A percentile compares a stretch with the other conserved stretches of the same genome.
These are phyloP conservation scores for Patella caerulea DNA, from an alignment of 2,888 invertebrate genomes.

Conservation along the genomic window DNA sequence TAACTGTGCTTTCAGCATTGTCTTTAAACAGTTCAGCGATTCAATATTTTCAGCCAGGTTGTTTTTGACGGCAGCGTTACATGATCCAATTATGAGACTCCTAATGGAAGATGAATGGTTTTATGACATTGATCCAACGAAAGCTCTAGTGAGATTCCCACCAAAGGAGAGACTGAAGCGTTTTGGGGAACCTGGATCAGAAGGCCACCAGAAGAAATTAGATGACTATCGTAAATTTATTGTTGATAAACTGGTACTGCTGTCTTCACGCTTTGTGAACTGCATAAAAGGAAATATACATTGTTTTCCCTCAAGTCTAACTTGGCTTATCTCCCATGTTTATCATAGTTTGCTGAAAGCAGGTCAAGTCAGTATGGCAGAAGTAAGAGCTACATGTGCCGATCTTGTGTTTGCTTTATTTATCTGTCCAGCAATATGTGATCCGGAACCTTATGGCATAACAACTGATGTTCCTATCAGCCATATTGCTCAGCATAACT, in stretches of 20 bases:
- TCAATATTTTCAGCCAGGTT: conserved; percentile 91
- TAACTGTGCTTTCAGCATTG: conserved; percentile 88
- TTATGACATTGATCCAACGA: conserved; percentile 92
- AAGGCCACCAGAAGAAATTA: conserved; percentile 82
- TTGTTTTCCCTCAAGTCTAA: conserved; percentile 88
- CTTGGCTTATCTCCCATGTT: conserved; percentile 92
- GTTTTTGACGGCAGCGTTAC: conserved; percentile 92
- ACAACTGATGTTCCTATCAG: conserved; percentile 90
- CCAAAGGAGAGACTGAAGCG: conserved; percentile 77
- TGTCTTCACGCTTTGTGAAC: conserved; percentile 85
- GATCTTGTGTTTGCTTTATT: conserved; percentile 94
- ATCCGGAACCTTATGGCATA: conserved; percentile 95
- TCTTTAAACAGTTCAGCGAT: conserved; percentile 91
- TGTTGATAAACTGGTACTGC: conserved; percentile 82
- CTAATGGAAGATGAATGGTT: conserved; percentile 92
- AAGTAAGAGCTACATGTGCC: conserved; percentile 82
- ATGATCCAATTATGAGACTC: conserved; percentile 90
- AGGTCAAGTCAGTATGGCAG: conserved; percentile 60
- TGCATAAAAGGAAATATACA: conserved; percentile 88
- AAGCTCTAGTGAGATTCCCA: conserved; percentile 79
- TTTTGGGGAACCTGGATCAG: conserved; percentile 84
- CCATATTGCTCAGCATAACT: conserved; percentile 88
- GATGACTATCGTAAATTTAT: conserved; percentile 83
- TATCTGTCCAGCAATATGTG: conserved; percentile 95
- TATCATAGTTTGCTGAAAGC: conserved; percentile 74